These are phyloP conservation scores for Campaea margaritaria DNA, from an alignment of 2,888 invertebrate genomes.

Conservation along the genomic window DNA sequence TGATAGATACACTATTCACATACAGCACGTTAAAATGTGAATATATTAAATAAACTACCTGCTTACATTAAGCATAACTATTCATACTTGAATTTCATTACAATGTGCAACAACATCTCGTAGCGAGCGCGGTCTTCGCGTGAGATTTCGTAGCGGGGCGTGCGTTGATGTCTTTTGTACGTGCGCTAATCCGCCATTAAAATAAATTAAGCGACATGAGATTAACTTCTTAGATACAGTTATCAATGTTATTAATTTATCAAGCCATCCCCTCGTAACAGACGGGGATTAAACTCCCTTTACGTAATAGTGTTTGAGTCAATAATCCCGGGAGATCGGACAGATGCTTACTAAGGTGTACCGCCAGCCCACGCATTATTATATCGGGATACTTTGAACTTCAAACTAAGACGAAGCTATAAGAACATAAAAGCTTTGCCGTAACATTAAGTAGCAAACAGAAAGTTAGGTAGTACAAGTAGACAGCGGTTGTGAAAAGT, in stretches of 20 bases:
- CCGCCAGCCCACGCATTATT: constrained; percentile 2
- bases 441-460: constrained; percentile 48
- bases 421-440: constrained; percentile 27
- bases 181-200: constrained; percentile 23
- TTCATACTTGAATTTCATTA: constrained; percentile 42
- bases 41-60: constrained; percentile 20
- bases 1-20: no score
- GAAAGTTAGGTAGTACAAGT: constrained; percentile 51
- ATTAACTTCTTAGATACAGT: background rate
- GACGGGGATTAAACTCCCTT: constrained; percentile 6
- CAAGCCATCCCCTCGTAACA: constrained; percentile 9
- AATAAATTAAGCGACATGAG: constrained; percentile 10
- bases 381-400: background rate
- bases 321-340: constrained; percentile 19
- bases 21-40: constrained; percentile 2
- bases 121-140: constrained; percentile 42
- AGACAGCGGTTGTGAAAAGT: constrained; percentile 54
- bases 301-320: constrained; percentile 24
- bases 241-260: constrained; percentile 15
- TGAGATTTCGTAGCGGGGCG: constrained; percentile 44
- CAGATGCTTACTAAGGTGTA: background rate
- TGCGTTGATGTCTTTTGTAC: constrained; percentile 75
- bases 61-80: constrained; percentile 35
- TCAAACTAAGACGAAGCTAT: constrained; percentile 12
- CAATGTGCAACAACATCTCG: constrained; percentile 42